A percentile compares a stretch with the other conserved stretches of the same genome.
phyloP scores from a whole-genome alignment of 2,113 vertebrate species.

The Alethe castanea region DNA sequence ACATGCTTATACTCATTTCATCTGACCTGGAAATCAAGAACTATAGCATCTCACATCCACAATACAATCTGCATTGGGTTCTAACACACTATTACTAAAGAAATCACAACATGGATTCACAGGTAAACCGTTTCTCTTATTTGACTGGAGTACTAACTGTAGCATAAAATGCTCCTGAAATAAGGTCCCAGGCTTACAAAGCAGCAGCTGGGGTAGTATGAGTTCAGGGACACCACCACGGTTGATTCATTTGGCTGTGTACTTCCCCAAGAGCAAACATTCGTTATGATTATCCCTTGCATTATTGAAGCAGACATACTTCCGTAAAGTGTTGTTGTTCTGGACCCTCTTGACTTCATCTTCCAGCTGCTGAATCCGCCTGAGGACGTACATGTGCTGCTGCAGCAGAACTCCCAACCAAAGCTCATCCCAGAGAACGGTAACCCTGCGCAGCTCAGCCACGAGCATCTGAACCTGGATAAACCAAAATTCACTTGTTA shows the following conservation, averaged over 20 bases:
- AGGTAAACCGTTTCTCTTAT: neutral
- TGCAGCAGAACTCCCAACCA: conserved; percentile 95
- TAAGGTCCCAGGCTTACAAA: neutral
- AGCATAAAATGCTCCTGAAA: neutral
- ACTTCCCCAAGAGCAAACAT: neutral
- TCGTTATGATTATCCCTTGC: neutral
- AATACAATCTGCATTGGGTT: fast-evolving
- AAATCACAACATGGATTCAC: neutral
- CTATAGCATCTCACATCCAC: neutral
- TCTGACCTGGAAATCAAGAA: neutral
- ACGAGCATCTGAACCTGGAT: conserved; percentile 94
- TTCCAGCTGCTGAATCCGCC: conserved; percentile 93
- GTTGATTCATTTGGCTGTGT: fast-evolving
- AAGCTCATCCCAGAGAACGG: conserved; percentile 95
- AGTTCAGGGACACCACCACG: neutral
- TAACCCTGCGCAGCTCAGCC: conserved; percentile 93
- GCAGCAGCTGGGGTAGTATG: neutral
- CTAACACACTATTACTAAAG: neutral
- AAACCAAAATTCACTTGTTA: neutral
- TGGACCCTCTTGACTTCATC: conserved; percentile 98
- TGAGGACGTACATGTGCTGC: conserved; percentile 95
- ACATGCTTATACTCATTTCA: neutral
- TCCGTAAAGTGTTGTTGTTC: conserved; percentile 93
- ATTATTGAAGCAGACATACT: conserved; percentile 67
- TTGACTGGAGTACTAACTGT: neutral